phyloP scores from a whole-genome alignment of 2,113 vertebrate genomes.

The Turdus rufiventris region DNA sequence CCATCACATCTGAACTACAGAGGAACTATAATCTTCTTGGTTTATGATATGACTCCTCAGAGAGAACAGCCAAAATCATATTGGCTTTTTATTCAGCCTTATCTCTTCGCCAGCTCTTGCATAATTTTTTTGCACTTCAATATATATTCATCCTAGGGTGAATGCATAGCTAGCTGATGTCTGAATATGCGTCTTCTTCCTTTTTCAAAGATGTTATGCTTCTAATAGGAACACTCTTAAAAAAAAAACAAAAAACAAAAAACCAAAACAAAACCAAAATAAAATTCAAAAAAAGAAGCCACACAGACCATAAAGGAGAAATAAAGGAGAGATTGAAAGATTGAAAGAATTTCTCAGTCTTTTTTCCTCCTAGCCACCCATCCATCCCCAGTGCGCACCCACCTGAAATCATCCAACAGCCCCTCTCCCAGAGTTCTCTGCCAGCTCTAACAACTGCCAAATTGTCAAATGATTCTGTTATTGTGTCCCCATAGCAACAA shows the following conservation, averaged over 20 bases:
- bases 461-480: conserved; percentile 55
- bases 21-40: not conserved
- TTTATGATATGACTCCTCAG: not conserved
- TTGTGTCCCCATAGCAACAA: conserved; percentile 71
- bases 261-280: no score
- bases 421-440: conserved; percentile 25
- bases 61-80: not conserved
- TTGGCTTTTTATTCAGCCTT: not conserved
- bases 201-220: not conserved
- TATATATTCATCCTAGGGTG: not conserved
- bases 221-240: not conserved
- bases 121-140: not conserved
- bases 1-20: not conserved
- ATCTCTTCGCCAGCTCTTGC: not conserved
- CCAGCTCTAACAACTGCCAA: conserved; percentile 53
- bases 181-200: not conserved
- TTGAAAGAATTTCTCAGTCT: not conserved
- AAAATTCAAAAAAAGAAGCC: no score
- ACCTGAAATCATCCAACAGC: conserved; percentile 18
- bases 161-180: not conserved
- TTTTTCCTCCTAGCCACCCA: not conserved
- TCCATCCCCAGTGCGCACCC: not conserved
- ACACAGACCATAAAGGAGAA: no score
- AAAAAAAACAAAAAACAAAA: not conserved
- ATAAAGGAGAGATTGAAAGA: not conserved